phyloP scores from a whole-genome alignment of 2,797 vertebrate species.

The Carcharodon carcharias region DNA sequence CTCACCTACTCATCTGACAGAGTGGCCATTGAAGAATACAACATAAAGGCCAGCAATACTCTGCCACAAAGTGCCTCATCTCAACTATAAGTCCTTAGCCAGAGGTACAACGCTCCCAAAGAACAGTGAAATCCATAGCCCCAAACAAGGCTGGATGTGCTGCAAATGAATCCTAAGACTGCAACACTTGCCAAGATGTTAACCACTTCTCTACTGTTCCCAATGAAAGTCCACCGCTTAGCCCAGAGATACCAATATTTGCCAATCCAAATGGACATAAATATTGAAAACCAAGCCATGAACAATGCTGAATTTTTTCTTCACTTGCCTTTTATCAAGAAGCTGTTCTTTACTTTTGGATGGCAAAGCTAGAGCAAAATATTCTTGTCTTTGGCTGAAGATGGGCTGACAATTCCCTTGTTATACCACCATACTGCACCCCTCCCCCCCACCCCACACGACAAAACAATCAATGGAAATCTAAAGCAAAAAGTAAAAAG shows the following conservation, averaged over 20 bases:
- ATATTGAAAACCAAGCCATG: not conserved
- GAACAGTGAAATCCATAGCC: not conserved
- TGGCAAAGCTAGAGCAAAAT: not conserved
- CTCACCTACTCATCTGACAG: not conserved
- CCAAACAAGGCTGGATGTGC: not conserved
- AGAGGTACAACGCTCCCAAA: not conserved
- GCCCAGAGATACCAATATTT: not conserved
- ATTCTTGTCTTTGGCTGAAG: not conserved
- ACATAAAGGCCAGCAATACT: not conserved
- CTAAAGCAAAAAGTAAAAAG: too few relatives aligned
- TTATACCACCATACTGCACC: too few relatives aligned
- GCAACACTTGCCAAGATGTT: not conserved
- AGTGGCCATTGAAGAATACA: not conserved
- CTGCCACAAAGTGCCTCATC: not conserved
- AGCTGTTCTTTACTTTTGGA: not conserved
- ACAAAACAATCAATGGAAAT: too few relatives aligned
- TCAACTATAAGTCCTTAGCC: not conserved
- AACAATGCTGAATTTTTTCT: not conserved
- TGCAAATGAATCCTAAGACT: not conserved
- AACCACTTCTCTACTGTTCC: not conserved
- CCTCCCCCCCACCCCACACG: too few relatives aligned
- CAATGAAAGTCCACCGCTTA: not conserved
- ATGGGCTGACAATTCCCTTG: too few relatives aligned
- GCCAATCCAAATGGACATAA: not conserved
- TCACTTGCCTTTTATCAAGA: not conserved